Evolutionary conservation across 2,888 invertebrate genomes (phyloP).

Genomic region (Meghimatium bilineatum): DNA sequence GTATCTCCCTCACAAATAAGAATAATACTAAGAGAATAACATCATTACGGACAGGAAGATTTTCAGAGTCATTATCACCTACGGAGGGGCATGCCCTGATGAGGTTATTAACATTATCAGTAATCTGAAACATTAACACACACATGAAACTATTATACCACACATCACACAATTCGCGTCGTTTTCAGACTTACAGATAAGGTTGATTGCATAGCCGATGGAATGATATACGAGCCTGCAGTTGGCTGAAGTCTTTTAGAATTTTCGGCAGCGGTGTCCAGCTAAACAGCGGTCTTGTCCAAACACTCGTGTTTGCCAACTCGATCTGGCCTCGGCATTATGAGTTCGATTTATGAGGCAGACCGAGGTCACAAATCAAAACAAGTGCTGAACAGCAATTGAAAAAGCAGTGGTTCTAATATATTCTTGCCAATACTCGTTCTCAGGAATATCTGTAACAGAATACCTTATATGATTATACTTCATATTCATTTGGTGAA

Average conservation of each 20-base stretch:
- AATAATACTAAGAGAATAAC: too few relatives aligned
- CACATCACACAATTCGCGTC: background rate
- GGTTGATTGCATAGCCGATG: background rate
- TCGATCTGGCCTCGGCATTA: slow-evolving; percentile 21
- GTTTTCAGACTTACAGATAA: background rate
- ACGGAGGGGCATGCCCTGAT: too few relatives aligned
- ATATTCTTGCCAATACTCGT: background rate
- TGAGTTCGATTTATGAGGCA: slow-evolving; percentile 44
- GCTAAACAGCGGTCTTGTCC: slow-evolving; percentile 30
- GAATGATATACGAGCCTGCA: slow-evolving; percentile 32
- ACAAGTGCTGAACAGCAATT: slow-evolving; percentile 4
- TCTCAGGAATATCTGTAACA: background rate
- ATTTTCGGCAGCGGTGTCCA: slow-evolving; percentile 20
- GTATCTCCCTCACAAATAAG: too few relatives aligned
- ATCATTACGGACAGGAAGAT: too few relatives aligned
- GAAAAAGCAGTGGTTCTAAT: slow-evolving; percentile 35
- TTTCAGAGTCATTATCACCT: too few relatives aligned
- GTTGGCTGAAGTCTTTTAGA: slow-evolving; percentile 13
- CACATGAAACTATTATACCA: background rate
- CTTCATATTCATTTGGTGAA: too few relatives aligned
- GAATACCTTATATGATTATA: background rate
- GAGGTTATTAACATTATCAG: background rate
- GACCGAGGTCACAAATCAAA: slow-evolving; percentile 37
- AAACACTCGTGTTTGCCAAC: slow-evolving; percentile 40
- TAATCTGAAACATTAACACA: slow-evolving; percentile 13